Percentiles rank a stretch among this genome's conserved stretches.
These are phyloP conservation scores for Steromphala cineraria DNA, from an alignment of 2,888 invertebrate genomes.

Conservation along the genomic window DNA sequence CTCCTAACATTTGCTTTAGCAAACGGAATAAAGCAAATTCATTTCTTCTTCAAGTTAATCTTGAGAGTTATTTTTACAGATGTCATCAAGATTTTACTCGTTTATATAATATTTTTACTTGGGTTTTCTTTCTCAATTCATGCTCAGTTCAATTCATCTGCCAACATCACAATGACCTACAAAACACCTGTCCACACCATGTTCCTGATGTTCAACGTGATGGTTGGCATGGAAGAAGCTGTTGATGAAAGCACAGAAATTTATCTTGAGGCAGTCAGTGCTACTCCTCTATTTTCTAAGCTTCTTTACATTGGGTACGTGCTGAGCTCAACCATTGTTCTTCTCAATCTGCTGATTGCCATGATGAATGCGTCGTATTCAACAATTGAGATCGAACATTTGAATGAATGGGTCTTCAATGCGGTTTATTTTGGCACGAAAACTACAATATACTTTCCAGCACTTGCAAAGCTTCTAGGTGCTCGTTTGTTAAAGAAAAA, in stretches of 20 bases:
- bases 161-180: conserved; percentile 40
- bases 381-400: not conserved
- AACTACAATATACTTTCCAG: not conserved
- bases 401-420: not conserved
- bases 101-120: conserved; percentile 66
- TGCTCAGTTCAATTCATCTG: conserved; percentile 56
- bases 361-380: conserved; percentile 67
- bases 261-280: conserved; percentile 42
- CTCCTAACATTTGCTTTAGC: conserved; percentile 65
- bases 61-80: conserved; percentile 65
- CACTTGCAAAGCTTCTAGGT: no score
- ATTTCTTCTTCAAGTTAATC: conserved; percentile 68
- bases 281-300: conserved; percentile 45
- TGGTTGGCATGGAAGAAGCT: conserved; percentile 67
- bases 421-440: not conserved
- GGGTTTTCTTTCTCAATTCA: conserved; percentile 68
- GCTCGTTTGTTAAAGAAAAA: no score
- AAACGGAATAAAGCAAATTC: conserved; percentile 63
- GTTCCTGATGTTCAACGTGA: conserved; percentile 65
- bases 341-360: conserved; percentile 62
- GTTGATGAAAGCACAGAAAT: conserved; percentile 52
- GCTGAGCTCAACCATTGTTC: conserved; percentile 53
- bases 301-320: conserved; percentile 64
- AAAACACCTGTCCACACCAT: conserved; percentile 51
- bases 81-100: conserved; percentile 60